Percentiles rank a stretch among this genome's conserved stretches.
phyloP scores from a whole-genome alignment of 2,888 invertebrate species.

The Cistogaster globosa region DNA sequence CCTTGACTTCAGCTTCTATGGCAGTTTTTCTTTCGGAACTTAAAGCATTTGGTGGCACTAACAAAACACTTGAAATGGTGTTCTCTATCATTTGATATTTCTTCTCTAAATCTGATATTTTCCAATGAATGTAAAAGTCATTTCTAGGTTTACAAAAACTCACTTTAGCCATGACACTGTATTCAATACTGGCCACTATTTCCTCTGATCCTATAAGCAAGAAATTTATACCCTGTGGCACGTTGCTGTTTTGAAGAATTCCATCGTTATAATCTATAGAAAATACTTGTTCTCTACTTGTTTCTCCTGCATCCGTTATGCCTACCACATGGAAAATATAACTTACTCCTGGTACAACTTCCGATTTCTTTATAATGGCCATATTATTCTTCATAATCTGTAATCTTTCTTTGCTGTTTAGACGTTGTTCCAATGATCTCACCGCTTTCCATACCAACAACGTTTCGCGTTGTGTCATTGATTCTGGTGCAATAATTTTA shows the following conservation, averaged over 20 bases:
- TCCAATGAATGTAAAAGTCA: slow-evolving; percentile 74
- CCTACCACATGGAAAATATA: slow-evolving; percentile 75
- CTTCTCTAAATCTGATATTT: slow-evolving; percentile 72
- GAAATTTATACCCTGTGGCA: slow-evolving; percentile 72
- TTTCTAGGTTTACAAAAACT: slow-evolving; percentile 73
- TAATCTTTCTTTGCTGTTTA: slow-evolving; percentile 73
- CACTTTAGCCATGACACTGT: slow-evolving; percentile 71
- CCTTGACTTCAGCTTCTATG: slow-evolving; percentile 72
- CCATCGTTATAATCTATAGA: slow-evolving; percentile 73
- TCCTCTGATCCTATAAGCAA: slow-evolving; percentile 73
- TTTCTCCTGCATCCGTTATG: slow-evolving; percentile 74
- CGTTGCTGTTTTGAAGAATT: slow-evolving; percentile 71
- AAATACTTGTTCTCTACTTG: slow-evolving; percentile 73
- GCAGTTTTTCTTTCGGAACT: slow-evolving; percentile 73
- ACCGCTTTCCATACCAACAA: slow-evolving; percentile 75
- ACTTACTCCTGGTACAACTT: slow-evolving; percentile 74
- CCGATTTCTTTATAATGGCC: slow-evolving; percentile 71
- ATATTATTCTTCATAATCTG: slow-evolving; percentile 74
- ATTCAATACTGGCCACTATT: slow-evolving; percentile 72
- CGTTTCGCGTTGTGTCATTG: slow-evolving; percentile 73
- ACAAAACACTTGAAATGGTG: slow-evolving; percentile 69
- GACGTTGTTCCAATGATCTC: slow-evolving; percentile 73
- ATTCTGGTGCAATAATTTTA: slow-evolving; percentile 70
- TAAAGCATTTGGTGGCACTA: slow-evolving; percentile 72
- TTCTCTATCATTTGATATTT: slow-evolving; percentile 71